Evolutionary conservation across 2,888 invertebrate species (phyloP), one percentile per base, ranked within the genome.

Genomic region (Pharmacophagus antenor): DNA sequence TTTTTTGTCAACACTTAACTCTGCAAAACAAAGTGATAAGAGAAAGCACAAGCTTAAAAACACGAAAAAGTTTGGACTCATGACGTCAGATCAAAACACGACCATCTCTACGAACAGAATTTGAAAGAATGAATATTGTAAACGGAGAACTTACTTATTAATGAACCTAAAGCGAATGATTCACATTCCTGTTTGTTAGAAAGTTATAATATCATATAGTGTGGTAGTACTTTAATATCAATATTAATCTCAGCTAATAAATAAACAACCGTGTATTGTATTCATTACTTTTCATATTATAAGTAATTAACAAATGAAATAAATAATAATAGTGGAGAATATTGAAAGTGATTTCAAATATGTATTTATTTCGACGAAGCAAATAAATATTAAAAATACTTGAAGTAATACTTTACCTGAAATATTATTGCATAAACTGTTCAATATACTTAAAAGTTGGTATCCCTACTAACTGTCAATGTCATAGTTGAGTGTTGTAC

Each of bases 1-100:
- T 63, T 78, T 79, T 63, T 70, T 73, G 56, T 76, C 77, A 46
- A 67, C 53, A 70, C 69, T 76, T 61, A 84, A 56, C 64, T 88
- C 82, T 63, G 80, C 73, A 49, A 71, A 76, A 71, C 78, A 74
- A 63, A 65, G 60, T 27, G 69, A 67, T 68, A 77, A 56, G 65
- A 84, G 65, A 65, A 74, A 61, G 54, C 65, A 71, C 44, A 63
- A 61, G 62, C 65, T 71, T 62, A 62, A 72, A 74, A 70, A 67
- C 70, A 71, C 67, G 67, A 49, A 63, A 71, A 67, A 72, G 58
- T 61, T 68, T 59, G 62, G 69, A 67, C 66, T 67, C 88, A 88
- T 87, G 69, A 67, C 76, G 71, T n/a, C 60, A 62, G 68, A 62
- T 72, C 65, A 72, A 68, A 66, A 68, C 63, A 65, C 70, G 67